Percentiles rank a stretch among this genome's conserved stretches.
phyloP scores from a whole-genome alignment of 1,140 invertebrate species.

The Drosophila persimilis region DNA sequence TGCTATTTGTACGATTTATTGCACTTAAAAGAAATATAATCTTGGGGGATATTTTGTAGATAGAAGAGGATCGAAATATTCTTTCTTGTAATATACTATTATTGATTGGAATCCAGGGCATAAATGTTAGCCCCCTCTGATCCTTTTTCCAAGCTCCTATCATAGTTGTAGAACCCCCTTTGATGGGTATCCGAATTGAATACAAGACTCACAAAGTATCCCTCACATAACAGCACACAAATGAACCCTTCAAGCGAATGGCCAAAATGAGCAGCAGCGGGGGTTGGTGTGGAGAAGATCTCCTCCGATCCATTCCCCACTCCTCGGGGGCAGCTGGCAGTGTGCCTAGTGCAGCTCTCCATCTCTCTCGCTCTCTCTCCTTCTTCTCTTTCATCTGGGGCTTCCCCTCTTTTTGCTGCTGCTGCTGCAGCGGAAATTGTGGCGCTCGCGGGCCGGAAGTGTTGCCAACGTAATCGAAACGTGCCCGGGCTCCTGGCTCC shows the following conservation, averaged over 20 bases:
- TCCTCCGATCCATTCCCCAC: slow-evolving; percentile 4
- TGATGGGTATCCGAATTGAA: neutral
- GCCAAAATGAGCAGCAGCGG: slow-evolving; percentile 52
- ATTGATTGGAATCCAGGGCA: too few relatives aligned
- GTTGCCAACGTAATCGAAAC: slow-evolving; percentile 78
- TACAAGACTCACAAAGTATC: slow-evolving; percentile 27
- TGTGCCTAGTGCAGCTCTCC: slow-evolving; percentile 57
- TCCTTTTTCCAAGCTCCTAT: too few relatives aligned
- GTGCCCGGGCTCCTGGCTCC: slow-evolving; percentile 42
- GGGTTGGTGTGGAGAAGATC: slow-evolving; percentile 1
- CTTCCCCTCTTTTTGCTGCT: slow-evolving; percentile 20
- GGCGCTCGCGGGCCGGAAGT: slow-evolving; percentile 76
- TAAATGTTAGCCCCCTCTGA: too few relatives aligned
- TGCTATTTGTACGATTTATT: too few relatives aligned
- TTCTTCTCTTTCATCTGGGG: neutral
- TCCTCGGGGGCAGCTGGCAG: slow-evolving; percentile 47
- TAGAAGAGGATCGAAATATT: too few relatives aligned
- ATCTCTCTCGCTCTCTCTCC: too few relatives aligned
- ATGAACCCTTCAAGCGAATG: slow-evolving; percentile 70
- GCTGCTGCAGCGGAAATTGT: slow-evolving; percentile 63
- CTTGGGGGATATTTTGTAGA: neutral
- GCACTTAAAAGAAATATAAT: neutral
- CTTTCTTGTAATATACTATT: too few relatives aligned
- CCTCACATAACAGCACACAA: slow-evolving; percentile 47
- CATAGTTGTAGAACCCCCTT: neutral